These are phyloP conservation scores for Phylloscopus trochiloides DNA, from an alignment of 2,113 vertebrate species.

Conservation along the genomic window DNA sequence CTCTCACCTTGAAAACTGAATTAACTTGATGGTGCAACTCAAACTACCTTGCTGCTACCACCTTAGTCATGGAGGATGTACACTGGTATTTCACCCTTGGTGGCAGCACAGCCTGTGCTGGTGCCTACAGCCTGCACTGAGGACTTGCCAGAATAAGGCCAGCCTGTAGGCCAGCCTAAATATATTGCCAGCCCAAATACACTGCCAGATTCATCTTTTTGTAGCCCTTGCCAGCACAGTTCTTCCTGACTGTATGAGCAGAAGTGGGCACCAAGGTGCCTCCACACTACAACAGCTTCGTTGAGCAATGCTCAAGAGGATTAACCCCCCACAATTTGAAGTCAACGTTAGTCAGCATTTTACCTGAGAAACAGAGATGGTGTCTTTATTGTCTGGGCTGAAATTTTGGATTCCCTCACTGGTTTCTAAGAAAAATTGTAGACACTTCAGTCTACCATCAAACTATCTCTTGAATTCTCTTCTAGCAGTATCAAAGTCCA, in stretches of 20 bases:
- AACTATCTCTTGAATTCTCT: neutral
- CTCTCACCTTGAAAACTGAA: neutral
- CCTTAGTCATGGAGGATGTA: neutral
- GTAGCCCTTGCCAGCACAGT: accelerated
- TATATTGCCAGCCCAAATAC: neutral
- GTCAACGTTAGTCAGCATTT: neutral
- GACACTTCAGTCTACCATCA: neutral
- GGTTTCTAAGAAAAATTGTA: neutral
- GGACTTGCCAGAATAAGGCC: neutral
- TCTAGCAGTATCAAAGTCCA: neutral
- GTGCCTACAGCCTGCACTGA: neutral
- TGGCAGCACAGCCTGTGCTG: neutral
- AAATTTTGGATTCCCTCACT: neutral
- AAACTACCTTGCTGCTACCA: neutral
- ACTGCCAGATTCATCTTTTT: neutral
- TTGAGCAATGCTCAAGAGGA: accelerated
- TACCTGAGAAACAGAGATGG: neutral
- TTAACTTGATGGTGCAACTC: neutral
- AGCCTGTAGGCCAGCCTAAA: neutral
- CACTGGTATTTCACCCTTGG: accelerated
- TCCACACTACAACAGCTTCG: neutral
- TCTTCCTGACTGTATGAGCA: neutral
- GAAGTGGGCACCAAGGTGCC: neutral
- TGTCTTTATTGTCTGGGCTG: neutral
- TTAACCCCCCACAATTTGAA: neutral